Base-by-base conservation (phyloP, 92 coral and sea anemone genomes). In the Siderastrea radians region DNA sequence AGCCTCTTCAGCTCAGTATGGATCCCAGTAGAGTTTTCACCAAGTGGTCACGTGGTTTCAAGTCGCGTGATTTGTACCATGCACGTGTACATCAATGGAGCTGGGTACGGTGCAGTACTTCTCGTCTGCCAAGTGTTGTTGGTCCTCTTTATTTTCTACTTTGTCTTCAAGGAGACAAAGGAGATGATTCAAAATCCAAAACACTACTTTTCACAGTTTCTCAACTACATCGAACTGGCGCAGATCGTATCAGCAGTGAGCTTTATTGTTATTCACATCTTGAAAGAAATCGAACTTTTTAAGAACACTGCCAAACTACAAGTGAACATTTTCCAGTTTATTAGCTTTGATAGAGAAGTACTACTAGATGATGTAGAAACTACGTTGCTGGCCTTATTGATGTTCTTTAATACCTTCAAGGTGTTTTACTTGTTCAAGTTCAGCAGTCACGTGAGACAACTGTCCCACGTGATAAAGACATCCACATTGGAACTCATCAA, bases 351-450 rank as follows among this genome's bases (percentile, higher is more conserved):
- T 38, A 48, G 52, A 49, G 87, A 72, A 13, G 94, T 83, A 6
- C 67, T 77, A 38, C 7, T 91, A 0, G 78, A 91, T 67, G 85
- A 79, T 73, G 60, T 72, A 19, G 91, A 87, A 49, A 83, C 85
- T 65, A 67, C 78, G 19, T 71, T 87, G 1, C 75, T 91, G n/a
- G 94, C 94, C 9, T 50, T 87, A 5, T 50, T 91, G 52, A 87
- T 91, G 60, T 91, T 87, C 74, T 84, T 91, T 38, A 91, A 91
- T 91, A 91, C 94, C 10, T 54, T 83, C 49, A 91, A 91, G 86
- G 52, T 91, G 60, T 77, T 91, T 44, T 57, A 82, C 12, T 62
- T 82, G 69, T 19, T 82, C 8, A 79, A 26, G 19, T 79, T 79
- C 17, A 79, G 51, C 82, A 83, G 89, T 38, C 91, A 83, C 46